Evolutionary conservation across 2,113 vertebrate genomes (phyloP).

Genomic region (Paracyprichromis sp.): DNA sequence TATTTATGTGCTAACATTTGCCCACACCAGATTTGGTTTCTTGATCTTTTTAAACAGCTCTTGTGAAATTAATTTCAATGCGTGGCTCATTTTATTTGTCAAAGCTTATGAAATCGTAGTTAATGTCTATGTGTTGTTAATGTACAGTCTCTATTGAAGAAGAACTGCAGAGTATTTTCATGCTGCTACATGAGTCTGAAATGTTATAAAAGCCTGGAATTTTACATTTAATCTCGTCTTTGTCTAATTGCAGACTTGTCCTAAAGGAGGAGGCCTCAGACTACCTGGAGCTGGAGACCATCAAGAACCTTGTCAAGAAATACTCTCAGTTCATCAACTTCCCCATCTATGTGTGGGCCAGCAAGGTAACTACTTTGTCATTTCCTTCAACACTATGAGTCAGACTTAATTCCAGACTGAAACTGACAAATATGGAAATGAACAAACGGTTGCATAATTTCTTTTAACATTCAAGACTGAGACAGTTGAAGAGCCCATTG

Average conservation of each 20-base stretch:
- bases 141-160: neutral
- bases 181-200: neutral
- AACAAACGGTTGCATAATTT: neutral
- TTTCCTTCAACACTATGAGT: neutral
- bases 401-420: neutral
- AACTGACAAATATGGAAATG: neutral
- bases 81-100: neutral
- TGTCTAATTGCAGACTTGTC: conserved; percentile 74
- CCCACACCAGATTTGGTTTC: neutral
- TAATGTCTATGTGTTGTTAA: neutral
- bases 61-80: neutral
- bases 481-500: conserved; percentile 91
- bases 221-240: neutral
- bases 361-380: conserved; percentile 79
- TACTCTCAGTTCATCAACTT: conserved; percentile 99
- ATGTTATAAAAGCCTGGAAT: neutral
- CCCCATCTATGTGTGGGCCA: conserved; percentile 98
- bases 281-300: conserved; percentile 95
- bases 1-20: neutral
- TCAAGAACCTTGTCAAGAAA: conserved; percentile 95
- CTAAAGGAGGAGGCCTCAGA: conserved; percentile 98
- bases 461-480: conserved; percentile 79
- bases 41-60: neutral
- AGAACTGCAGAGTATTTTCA: neutral
- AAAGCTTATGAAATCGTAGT: neutral